Evolutionary conservation across 2,797 vertebrate genomes (phyloP).

Genomic region (Spinus olivaceus): DNA sequence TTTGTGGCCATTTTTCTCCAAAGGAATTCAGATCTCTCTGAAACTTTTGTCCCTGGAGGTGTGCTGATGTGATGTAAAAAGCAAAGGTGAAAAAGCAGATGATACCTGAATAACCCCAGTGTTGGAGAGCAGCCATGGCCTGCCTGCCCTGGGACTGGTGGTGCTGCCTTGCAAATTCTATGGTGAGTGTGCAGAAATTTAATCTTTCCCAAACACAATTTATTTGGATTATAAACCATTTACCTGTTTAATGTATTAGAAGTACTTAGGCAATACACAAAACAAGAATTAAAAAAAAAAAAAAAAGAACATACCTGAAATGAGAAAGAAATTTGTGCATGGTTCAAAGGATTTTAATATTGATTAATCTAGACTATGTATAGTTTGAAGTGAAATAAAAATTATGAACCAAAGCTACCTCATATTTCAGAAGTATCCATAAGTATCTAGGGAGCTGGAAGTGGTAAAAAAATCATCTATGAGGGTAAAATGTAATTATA

Average conservation of each 20-base stretch:
- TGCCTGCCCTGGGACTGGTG: not conserved
- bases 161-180: not conserved
- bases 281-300: not conserved
- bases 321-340: not conserved
- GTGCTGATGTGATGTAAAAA: not conserved
- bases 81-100: not conserved
- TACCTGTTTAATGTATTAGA: not conserved
- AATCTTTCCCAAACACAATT: not conserved
- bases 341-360: not conserved
- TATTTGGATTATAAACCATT: slow-evolving; percentile 28
- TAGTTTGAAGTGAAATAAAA: not conserved
- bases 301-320: not conserved
- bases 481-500: not conserved
- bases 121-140: not conserved
- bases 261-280: not conserved
- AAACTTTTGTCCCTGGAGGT: not conserved
- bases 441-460: not conserved
- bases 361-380: not conserved
- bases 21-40: not conserved
- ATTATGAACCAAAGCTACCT: not conserved
- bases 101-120: not conserved
- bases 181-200: slow-evolving; percentile 1
- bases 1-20: not conserved
- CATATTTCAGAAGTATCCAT: not conserved
- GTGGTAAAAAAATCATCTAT: not conserved